phyloP scores from a whole-genome alignment of 2,888 invertebrate genomes.

The Himalopsyche tibetana region DNA sequence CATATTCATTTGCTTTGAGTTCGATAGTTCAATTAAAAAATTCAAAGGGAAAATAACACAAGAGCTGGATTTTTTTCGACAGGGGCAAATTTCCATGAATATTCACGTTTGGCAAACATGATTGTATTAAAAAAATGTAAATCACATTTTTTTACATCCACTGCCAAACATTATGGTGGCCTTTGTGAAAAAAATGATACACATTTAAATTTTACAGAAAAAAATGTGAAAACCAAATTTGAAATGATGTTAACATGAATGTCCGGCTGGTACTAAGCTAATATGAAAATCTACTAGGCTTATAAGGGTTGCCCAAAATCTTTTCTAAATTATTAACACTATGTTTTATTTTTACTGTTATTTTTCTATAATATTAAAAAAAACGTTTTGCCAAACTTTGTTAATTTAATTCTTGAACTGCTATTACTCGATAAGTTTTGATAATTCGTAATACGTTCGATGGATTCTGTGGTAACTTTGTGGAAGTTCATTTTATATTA shows the following conservation, averaged over 20 bases:
- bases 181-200: conserved; percentile 13
- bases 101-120: background rate
- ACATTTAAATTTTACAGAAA: background rate
- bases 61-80: conserved; percentile 3
- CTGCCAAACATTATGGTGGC: conserved; percentile 11
- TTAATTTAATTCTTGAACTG: too few species aligned
- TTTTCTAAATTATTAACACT: too few species aligned
- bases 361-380: too few species aligned
- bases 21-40: conserved; percentile 20
- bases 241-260: background rate
- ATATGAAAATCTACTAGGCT: too few species aligned
- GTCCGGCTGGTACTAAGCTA: background rate
- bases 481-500: too few species aligned
- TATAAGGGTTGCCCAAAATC: too few species aligned
- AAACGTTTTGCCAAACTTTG: too few species aligned
- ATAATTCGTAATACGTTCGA: too few species aligned
- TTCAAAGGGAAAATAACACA: conserved; percentile 8
- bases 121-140: conserved; percentile 27
- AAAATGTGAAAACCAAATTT: conserved; percentile 7
- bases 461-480: too few species aligned
- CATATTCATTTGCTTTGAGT: conserved; percentile 25
- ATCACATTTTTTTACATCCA: conserved; percentile 4
- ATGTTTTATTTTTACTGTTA: too few species aligned
- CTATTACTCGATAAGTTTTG: too few species aligned
- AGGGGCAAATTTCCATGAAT: background rate